Evolutionary conservation across 2,113 vertebrate genomes (phyloP), one percentile per base, ranked within the genome.

Genomic region (Numida meleagris): DNA sequence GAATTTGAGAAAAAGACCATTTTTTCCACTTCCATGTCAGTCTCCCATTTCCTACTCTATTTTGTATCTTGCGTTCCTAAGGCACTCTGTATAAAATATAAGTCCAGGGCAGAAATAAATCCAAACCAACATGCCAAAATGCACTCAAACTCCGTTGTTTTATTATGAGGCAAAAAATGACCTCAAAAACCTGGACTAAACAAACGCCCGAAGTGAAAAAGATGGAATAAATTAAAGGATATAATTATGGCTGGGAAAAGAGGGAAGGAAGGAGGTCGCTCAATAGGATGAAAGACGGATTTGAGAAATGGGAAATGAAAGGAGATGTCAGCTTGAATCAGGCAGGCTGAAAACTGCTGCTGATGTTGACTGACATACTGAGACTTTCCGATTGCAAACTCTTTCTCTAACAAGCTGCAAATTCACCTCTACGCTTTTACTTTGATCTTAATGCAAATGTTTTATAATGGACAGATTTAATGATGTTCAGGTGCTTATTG

Each of bases 401-500:
- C 75, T 17, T 77, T 94, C 86, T 76, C 73, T 68, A 95, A 90
- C 57, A 95, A 96, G 87, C 67, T 62, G 77, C 58, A 95, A 90
- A 90, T 88, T 93, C 87, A 70, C 73, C 87, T 50, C 92, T 65
- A 80, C 38, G 58, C 38, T 65, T 86, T 61, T 46, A 53, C 88
- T 95, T 95, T 95, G 85, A 88, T 91, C 83, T 82, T 84, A 78
- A 95, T 66, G 79, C 81, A 94, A 96, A 96, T 89, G 87, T 88
- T 97, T 95, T 93, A 95, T 71, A 96, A 94, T 70, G 91, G 94
- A 96, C 85, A 95, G 70, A 96, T 96, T 93, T 96, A 95, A 94
- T 94, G 90, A 97, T 93, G 92, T 90, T 94, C 93, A 93, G 93
- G 55, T 90, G 68, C 82, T 95, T 95, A 97, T 81, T 97, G 97